phyloP scores from a whole-genome alignment of 2,888 invertebrate species.

The Ornithoptera alexandrae region DNA sequence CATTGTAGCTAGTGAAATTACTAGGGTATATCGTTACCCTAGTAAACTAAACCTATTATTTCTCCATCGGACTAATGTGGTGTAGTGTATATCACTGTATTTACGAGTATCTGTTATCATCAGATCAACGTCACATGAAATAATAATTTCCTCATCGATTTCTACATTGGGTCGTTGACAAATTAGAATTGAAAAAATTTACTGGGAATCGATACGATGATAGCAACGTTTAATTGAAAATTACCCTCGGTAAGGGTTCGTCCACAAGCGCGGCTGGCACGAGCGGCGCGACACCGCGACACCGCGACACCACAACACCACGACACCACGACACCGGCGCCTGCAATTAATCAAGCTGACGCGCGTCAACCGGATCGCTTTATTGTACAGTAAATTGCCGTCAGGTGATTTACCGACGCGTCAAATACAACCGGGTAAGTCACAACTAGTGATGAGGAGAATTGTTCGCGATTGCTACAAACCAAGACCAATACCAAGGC shows the following conservation, averaged over 20 bases:
- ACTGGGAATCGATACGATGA: neutral
- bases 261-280: constrained; percentile 43
- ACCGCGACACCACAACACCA: constrained; percentile 13
- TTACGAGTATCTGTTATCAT: too few relatives aligned
- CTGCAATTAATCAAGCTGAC: constrained; percentile 45
- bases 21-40: too few relatives aligned
- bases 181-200: neutral
- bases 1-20: too few relatives aligned
- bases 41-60: too few relatives aligned
- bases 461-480: neutral
- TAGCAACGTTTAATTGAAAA: constrained; percentile 16
- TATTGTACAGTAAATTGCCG: constrained; percentile 39
- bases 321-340: constrained; percentile 6
- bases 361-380: constrained; percentile 39
- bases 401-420: constrained; percentile 28
- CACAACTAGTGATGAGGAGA: neutral
- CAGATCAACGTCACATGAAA: too few relatives aligned
- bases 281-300: constrained; percentile 48
- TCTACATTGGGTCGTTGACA: too few relatives aligned
- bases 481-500: too few relatives aligned
- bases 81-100: too few relatives aligned
- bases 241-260: constrained; percentile 42
- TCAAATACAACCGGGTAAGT: neutral
- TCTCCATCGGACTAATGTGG: too few relatives aligned
- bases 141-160: too few relatives aligned